A percentile compares a stretch with the other conserved stretches of the same genome.
These are phyloP conservation scores for Byasa hedistus DNA, from an alignment of 2,888 invertebrate species.

Conservation along the genomic window DNA sequence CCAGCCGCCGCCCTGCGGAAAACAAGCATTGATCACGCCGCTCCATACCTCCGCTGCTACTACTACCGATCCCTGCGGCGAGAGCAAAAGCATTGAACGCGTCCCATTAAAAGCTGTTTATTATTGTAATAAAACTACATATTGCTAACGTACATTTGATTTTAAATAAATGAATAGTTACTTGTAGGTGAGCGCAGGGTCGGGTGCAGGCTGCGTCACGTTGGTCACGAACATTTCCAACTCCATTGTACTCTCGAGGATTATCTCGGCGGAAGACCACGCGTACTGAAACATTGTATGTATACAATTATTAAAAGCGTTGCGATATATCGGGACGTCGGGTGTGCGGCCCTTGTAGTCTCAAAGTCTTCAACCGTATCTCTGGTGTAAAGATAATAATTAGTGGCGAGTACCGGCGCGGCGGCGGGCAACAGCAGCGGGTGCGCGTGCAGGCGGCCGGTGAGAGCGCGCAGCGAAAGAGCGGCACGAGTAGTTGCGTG, in stretches of 20 bases:
- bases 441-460: slow-evolving; percentile 31
- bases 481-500: slow-evolving; percentile 32
- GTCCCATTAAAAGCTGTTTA: no score
- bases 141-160: no score
- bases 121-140: no score
- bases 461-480: slow-evolving; percentile 30
- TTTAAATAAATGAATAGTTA: no score
- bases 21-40: slow-evolving; percentile 62
- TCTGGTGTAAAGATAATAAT: background rate
- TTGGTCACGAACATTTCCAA: slow-evolving; percentile 88
- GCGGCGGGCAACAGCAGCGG: slow-evolving; percentile 40
- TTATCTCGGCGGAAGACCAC: slow-evolving; percentile 83
- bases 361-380: no score
- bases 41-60: background rate
- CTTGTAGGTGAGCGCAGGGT: slow-evolving; percentile 80
- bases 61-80: background rate
- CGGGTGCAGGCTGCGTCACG: slow-evolving; percentile 82
- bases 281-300: slow-evolving; percentile 45
- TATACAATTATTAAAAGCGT: no score
- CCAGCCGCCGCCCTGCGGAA: slow-evolving; percentile 42
- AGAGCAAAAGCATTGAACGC: no score
- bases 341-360: no score
- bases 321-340: no score
- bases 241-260: slow-evolving; percentile 89
- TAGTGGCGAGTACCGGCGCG: slow-evolving; percentile 45